Evolutionary conservation across 2,797 vertebrate genomes (phyloP), one percentile per base, ranked within the genome.

Genomic region (Channallabes apus): DNA sequence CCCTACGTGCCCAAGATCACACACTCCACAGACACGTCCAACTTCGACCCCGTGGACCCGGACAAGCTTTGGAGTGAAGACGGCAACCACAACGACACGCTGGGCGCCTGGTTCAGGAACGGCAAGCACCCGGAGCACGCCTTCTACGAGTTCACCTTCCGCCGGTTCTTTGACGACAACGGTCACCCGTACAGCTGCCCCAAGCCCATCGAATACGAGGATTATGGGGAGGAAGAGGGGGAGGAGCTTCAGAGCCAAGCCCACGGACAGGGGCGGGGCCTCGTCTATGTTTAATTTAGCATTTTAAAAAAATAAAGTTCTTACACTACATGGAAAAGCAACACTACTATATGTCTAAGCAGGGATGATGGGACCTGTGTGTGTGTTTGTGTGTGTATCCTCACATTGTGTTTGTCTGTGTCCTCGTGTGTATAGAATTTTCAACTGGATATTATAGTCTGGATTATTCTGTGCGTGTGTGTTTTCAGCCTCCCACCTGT

Each of bases 1-100:
- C 97, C 97, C 11, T 97, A 99, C 91, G 94, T 98, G 89, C 98
- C 98, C 90, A 99, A 97, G 92, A 99, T 99, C 85, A 94, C 97
- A 3, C 98, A 99, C 92, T 96, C 96, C 85, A 99, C 97, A 0
- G 98, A 99, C 93, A 99, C 98, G 0, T 99, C 98, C 71, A 99
- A 99, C 94, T 99, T 99, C 7, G 98, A 99, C 93, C 97, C 98
- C 0, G 98, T 99, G 87, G 97, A 99, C 93, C 98, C 98, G 0
- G 97, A 98, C 85, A 99, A 99, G 89, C 92, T 99, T 88, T 97
- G 98, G 97, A 99, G 95, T 90, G 96, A 95, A 64, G 96, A 98
- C 88, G 94, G 96, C 86, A 96, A 95, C 91, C 93, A 94, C 90
- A 97, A 96, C n/a, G 98, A 98, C 92, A 98, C 97, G 0, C 96